Evolutionary conservation across 2,113 vertebrate genomes (phyloP).

Genomic region (Antigone vipio): DNA sequence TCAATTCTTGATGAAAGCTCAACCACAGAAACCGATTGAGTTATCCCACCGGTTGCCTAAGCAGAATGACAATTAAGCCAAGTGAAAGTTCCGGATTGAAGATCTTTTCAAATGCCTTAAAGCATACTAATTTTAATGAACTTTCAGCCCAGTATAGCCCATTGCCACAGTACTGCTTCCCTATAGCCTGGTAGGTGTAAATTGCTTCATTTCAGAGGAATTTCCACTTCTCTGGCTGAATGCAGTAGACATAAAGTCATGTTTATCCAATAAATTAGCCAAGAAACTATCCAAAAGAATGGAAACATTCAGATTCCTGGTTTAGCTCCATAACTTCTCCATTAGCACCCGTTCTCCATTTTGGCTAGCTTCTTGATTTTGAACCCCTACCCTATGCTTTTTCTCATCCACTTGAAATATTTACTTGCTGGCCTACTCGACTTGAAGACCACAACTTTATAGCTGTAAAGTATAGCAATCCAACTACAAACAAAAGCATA

Average conservation of each 20-base stretch:
- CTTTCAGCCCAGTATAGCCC: neutral
- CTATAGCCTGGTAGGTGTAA: neutral
- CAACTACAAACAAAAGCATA: neutral
- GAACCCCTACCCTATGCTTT: neutral
- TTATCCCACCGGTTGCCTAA: neutral
- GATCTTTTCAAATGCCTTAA: neutral
- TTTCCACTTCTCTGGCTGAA: neutral
- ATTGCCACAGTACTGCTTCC: neutral
- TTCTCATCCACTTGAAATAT: neutral
- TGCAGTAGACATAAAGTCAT: neutral
- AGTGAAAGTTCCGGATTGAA: neutral
- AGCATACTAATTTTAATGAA: neutral
- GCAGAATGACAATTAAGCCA: neutral
- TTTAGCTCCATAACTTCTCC: neutral
- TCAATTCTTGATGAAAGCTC: neutral
- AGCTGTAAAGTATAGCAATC: neutral
- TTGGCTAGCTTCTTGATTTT: neutral
- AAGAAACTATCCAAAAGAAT: neutral
- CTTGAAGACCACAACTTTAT: neutral
- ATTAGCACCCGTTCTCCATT: neutral
- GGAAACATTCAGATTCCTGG: neutral
- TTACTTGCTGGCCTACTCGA: neutral
- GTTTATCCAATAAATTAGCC: neutral
- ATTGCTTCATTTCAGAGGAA: neutral
- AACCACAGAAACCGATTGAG: neutral